A percentile compares a stretch with the other conserved stretches of the same genome.
Evolutionary conservation across 2,113 vertebrate species (phyloP).

Genomic region (Trogon melanurus): DNA sequence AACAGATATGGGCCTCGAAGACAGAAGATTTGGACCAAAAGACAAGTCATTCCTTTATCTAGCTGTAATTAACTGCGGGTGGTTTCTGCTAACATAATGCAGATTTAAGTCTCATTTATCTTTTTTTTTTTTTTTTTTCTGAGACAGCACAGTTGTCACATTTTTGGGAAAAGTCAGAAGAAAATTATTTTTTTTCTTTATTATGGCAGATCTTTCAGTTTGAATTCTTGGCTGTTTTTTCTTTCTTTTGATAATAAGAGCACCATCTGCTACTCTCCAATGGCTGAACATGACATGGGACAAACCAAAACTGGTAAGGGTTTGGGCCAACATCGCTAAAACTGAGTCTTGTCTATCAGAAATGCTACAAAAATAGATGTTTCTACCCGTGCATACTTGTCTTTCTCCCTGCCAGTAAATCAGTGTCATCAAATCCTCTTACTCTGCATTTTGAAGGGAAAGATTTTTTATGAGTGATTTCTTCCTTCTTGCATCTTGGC

Average conservation of each 20-base stretch:
- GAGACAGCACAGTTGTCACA: background rate
- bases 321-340: background rate
- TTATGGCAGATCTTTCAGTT: conserved; percentile 28
- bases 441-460: background rate
- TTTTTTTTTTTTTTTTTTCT: background rate
- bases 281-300: background rate
- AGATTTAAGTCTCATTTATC: conserved; percentile 33
- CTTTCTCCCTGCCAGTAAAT: background rate
- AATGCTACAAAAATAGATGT: background rate
- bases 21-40: conserved; percentile 20
- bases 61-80: conserved; percentile 56
- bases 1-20: background rate
- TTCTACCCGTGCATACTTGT: background rate
- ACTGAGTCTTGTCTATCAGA: background rate
- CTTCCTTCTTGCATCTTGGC: conserved; percentile 10
- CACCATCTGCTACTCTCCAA: background rate
- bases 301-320: background rate
- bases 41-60: conserved; percentile 37
- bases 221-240: background rate
- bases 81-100: conserved; percentile 39
- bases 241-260: conserved; percentile 6
- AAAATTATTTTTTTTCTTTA: conserved; percentile 9
- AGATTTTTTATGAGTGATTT: background rate
- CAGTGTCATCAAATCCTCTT: background rate
- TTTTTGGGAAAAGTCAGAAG: conserved; percentile 30